These are phyloP conservation scores for Hylaeus volcanicus DNA, from an alignment of 1,140 invertebrate genomes.

Conservation along the genomic window DNA sequence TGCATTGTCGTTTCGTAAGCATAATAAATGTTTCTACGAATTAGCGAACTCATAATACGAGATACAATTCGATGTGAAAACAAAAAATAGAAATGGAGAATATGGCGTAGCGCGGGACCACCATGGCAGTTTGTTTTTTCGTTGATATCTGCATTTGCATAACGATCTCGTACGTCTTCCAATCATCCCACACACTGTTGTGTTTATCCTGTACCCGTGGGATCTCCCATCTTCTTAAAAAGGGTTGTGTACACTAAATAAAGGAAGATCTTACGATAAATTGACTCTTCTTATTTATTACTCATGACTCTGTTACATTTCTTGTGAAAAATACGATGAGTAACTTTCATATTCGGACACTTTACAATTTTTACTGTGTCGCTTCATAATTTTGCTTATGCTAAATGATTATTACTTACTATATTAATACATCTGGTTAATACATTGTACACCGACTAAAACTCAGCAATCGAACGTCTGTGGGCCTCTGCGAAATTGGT, in stretches of 20 bases:
- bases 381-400: too few relatives aligned
- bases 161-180: conserved; percentile 70
- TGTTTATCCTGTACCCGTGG: conserved; percentile 53
- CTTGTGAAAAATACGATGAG: too few relatives aligned
- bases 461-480: too few relatives aligned
- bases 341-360: too few relatives aligned
- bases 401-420: too few relatives aligned
- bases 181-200: conserved; percentile 55
- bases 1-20: conserved; percentile 1
- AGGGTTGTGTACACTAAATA: conserved; percentile 63
- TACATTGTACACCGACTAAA: too few relatives aligned
- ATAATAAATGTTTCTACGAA: neutral
- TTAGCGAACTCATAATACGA: neutral
- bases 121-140: conserved; percentile 46
- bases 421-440: too few relatives aligned
- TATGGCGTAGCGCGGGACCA: conserved; percentile 62
- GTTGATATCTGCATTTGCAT: conserved; percentile 53
- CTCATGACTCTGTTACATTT: neutral
- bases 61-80: neutral
- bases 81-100: neutral
- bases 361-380: too few relatives aligned
- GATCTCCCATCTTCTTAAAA: conserved; percentile 55
- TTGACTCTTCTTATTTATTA: neutral
- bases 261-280: conserved; percentile 59
- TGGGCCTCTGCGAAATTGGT: too few relatives aligned